Percentiles rank a stretch among this genome's conserved stretches.
Conservation (phyloP, 1,140 invertebrate species). For the Drosophila hydei region DNA sequence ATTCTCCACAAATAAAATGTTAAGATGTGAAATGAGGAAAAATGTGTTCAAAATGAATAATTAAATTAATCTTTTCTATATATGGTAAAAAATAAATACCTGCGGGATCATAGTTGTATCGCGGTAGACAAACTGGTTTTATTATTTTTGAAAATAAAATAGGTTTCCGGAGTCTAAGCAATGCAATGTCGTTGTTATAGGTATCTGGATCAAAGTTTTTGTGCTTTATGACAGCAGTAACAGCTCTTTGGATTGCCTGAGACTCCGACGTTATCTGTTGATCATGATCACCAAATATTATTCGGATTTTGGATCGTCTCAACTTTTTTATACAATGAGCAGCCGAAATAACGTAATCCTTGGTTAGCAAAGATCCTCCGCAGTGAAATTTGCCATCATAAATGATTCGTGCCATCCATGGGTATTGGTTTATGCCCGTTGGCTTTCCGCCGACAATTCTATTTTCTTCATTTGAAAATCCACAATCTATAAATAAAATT, state of each 20-base stretch:
- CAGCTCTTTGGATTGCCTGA: constrained; percentile 90
- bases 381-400: constrained; percentile 95
- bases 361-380: constrained; percentile 92
- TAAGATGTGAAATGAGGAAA: no score
- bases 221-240: constrained; percentile 91
- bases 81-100: constrained; percentile 84
- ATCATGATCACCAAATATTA: constrained; percentile 92
- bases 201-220: constrained; percentile 92
- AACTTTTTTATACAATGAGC: constrained; percentile 90
- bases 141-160: constrained; percentile 92
- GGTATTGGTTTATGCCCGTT: constrained; percentile 92
- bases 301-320: constrained; percentile 90
- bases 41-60: no score
- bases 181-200: constrained; percentile 94
- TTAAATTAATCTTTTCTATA: not conserved
- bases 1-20: no score
- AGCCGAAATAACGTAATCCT: constrained; percentile 88
- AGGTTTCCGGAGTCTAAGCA: constrained; percentile 90
- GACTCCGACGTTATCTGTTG: constrained; percentile 91
- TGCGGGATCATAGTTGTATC: constrained; percentile 87
- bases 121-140: constrained; percentile 91
- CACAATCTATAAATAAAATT: constrained; percentile 87
- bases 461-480: constrained; percentile 89
- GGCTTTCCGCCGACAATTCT: constrained; percentile 89
- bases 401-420: constrained; percentile 91